Conservation (phyloP, 1,140 invertebrate species). For the Linepithema humile region DNA sequence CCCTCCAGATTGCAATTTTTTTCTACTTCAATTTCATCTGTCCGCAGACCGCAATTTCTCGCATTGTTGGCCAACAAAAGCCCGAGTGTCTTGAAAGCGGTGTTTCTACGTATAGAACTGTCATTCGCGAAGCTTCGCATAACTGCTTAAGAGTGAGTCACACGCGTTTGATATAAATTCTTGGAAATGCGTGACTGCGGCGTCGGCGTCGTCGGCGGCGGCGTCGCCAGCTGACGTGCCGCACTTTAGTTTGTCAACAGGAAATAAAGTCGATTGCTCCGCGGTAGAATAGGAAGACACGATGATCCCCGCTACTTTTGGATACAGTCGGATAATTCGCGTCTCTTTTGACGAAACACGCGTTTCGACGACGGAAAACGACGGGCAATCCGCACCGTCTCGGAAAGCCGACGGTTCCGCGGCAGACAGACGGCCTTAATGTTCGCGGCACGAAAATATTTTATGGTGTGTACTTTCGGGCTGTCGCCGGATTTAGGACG, state of each 20-base stretch:
- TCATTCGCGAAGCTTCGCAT: slow-evolving; percentile 44
- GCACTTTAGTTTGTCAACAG: slow-evolving; percentile 52
- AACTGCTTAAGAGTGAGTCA: slow-evolving; percentile 44
- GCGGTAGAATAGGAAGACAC: neutral
- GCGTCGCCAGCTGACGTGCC: slow-evolving; percentile 33
- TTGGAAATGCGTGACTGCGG: slow-evolving; percentile 16
- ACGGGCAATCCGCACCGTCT: slow-evolving; percentile 9
- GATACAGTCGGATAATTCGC: slow-evolving; percentile 4
- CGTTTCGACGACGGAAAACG: no score
- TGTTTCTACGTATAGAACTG: slow-evolving; percentile 13
- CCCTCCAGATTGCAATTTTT: neutral
- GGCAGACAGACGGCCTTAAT: slow-evolving; percentile 59
- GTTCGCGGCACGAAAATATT: slow-evolving; percentile 48
- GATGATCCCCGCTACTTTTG: no score
- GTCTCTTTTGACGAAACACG: slow-evolving; percentile 3
- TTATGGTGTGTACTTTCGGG: slow-evolving; percentile 49
- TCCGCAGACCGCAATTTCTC: neutral
- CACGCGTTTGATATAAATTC: slow-evolving; percentile 47
- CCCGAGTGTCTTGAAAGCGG: neutral
- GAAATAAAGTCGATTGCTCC: slow-evolving; percentile 43
- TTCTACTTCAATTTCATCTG: neutral
- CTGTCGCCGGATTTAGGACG: slow-evolving; percentile 58
- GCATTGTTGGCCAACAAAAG: slow-evolving; percentile 1
- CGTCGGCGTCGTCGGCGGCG: neutral
- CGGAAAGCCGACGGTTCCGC: slow-evolving; percentile 9